Evolutionary conservation across 2,888 invertebrate genomes (phyloP).

Genomic region (Plagodis dolabraria): DNA sequence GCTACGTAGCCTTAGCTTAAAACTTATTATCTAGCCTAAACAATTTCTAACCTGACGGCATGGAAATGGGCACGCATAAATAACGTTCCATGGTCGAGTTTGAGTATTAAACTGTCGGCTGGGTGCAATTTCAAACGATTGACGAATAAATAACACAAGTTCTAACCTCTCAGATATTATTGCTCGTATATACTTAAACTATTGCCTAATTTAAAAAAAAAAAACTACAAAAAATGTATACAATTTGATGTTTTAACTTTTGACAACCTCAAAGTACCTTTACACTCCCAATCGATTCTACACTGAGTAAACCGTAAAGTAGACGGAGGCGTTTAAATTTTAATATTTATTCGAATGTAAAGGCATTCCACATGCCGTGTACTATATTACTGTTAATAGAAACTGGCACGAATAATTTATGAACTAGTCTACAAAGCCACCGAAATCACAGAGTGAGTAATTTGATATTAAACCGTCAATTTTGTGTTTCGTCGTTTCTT

Average conservation of each 20-base stretch:
- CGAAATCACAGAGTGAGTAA: slow-evolving; percentile 73
- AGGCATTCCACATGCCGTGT: slow-evolving; percentile 26
- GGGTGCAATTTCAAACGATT: slow-evolving; percentile 51
- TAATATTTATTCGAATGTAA: slow-evolving; percentile 21
- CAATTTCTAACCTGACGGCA: slow-evolving; percentile 73
- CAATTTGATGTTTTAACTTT: neutral
- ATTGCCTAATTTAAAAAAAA: slow-evolving; percentile 2
- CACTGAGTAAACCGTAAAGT: neutral
- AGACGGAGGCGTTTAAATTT: slow-evolving; percentile 7
- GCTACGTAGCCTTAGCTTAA: slow-evolving; percentile 78
- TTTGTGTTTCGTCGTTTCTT: slow-evolving; percentile 70
- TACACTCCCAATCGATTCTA: neutral
- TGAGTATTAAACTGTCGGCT: slow-evolving; percentile 67
- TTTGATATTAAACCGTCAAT: slow-evolving; percentile 75
- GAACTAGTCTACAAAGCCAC: slow-evolving; percentile 56
- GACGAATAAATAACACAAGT: slow-evolving; percentile 59
- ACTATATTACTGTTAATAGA: slow-evolving; percentile 7
- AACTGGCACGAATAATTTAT: slow-evolving; percentile 36
- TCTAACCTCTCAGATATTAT: slow-evolving; percentile 46
- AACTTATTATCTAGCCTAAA: slow-evolving; percentile 82
- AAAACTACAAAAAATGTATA: neutral
- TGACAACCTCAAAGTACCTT: neutral
- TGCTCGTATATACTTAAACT: slow-evolving; percentile 20
- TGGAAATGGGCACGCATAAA: slow-evolving; percentile 81
- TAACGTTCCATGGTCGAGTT: slow-evolving; percentile 68